These are phyloP conservation scores for Blastobasis adustella DNA, from an alignment of 2,888 invertebrate genomes.

Conservation along the genomic window DNA sequence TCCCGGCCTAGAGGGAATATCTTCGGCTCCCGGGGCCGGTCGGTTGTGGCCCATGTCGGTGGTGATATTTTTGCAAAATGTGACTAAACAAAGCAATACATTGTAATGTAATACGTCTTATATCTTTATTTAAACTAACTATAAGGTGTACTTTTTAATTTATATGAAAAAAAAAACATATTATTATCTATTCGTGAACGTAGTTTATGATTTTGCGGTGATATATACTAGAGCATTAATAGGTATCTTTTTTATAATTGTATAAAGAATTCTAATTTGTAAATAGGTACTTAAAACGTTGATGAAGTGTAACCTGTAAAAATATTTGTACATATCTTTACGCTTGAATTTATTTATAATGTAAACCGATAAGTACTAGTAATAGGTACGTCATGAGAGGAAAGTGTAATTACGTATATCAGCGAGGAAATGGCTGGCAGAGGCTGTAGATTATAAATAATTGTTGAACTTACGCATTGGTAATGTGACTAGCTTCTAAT, in stretches of 20 bases:
- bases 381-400: too few relatives aligned
- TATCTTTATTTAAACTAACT: constrained; percentile 61
- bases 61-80: constrained; percentile 82
- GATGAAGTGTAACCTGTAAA: constrained; percentile 61
- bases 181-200: constrained; percentile 68
- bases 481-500: too few relatives aligned
- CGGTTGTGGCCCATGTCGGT: constrained; percentile 32
- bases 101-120: constrained; percentile 80
- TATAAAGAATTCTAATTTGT: constrained; percentile 74
- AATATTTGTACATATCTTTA: constrained; percentile 74
- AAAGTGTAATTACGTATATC: constrained; percentile 38
- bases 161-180: constrained; percentile 40
- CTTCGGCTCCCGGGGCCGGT: constrained; percentile 24
- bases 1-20: constrained; percentile 1
- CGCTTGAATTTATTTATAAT: constrained; percentile 71
- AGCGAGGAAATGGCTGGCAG: constrained; percentile 11
- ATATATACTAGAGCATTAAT: constrained; percentile 68
- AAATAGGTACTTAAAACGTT: constrained; percentile 72
- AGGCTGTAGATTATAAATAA: constrained; percentile 5
- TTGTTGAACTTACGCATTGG: too few relatives aligned
- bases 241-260: constrained; percentile 70
- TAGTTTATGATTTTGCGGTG: constrained; percentile 73
- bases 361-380: constrained; percentile 42
- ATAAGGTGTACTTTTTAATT: constrained; percentile 67
- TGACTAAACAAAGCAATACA: constrained; percentile 86